Evolutionary conservation across 1,140 invertebrate genomes (phyloP).

Genomic region (Olivierus martensii): DNA sequence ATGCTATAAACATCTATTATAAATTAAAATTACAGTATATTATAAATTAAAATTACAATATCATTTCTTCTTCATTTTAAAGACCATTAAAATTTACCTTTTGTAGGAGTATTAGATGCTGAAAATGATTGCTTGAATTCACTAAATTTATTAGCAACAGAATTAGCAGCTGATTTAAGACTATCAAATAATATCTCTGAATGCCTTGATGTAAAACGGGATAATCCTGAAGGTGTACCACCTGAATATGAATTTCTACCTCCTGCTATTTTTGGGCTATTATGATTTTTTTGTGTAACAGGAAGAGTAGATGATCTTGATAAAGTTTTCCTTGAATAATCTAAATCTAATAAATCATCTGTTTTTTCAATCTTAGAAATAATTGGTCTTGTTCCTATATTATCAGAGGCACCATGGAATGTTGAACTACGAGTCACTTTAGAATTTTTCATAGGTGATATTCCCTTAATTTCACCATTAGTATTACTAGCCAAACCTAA

Average conservation of each 20-base stretch:
- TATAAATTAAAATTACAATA: too few species aligned
- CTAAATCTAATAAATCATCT: neutral
- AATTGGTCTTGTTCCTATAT: neutral
- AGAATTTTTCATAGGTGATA: neutral
- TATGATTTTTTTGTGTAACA: neutral
- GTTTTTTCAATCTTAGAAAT: neutral
- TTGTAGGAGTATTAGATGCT: conserved; percentile 17
- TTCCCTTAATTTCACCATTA: neutral
- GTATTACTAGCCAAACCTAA: neutral
- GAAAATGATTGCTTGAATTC: conserved; percentile 80
- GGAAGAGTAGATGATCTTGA: conserved; percentile 17
- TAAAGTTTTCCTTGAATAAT: neutral
- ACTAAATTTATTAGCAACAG: conserved; percentile 74
- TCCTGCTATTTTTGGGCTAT: neutral
- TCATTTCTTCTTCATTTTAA: too few species aligned
- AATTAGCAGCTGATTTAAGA: conserved; percentile 53
- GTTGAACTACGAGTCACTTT: conserved; percentile 19
- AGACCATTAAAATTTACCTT: conserved; percentile 3
- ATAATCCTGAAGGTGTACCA: conserved; percentile 7
- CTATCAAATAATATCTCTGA: conserved; percentile 62
- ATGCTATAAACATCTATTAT: too few species aligned
- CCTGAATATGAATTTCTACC: neutral
- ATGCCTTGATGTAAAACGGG: conserved; percentile 57
- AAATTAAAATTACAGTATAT: too few species aligned
- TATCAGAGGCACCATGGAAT: conserved; percentile 15